These are phyloP conservation scores for Erynnis tages DNA, from an alignment of 2,888 invertebrate species.

Conservation along the genomic window DNA sequence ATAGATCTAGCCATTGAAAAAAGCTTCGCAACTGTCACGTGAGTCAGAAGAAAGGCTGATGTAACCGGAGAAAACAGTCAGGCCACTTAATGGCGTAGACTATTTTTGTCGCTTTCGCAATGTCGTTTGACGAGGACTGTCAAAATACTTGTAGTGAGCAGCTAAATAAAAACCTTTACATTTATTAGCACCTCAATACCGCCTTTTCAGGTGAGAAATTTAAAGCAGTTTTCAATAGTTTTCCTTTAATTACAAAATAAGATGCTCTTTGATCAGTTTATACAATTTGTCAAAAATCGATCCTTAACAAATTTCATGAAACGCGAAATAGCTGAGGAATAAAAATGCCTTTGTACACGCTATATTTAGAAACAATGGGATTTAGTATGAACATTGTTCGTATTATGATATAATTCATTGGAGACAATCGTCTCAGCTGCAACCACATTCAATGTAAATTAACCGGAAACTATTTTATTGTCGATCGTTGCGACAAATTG, in stretches of 20 bases:
- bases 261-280: no score
- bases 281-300: no score
- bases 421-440: conserved; percentile 43
- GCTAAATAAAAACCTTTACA: no score
- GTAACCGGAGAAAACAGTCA: conserved; percentile 53
- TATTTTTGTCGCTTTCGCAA: conserved; percentile 45
- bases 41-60: conserved; percentile 58
- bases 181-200: no score
- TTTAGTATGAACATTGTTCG: conserved; percentile 39
- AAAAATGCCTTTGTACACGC: conserved; percentile 9
- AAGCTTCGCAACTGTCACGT: conserved; percentile 46
- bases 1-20: conserved; percentile 46
- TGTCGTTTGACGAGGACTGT: conserved; percentile 27
- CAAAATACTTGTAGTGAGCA: conserved; percentile 8
- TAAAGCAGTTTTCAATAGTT: no score
- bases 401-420: conserved; percentile 35
- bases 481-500: neutral
- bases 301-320: no score
- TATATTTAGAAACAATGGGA: conserved; percentile 41
- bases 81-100: conserved; percentile 41
- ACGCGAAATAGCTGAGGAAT: neutral
- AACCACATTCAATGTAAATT: conserved; percentile 63
- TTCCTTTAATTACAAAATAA: no score
- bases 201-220: no score
- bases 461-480: conserved; percentile 48